Conservation (phyloP, 2,797 vertebrate species). For the Natrix natrix region DNA sequence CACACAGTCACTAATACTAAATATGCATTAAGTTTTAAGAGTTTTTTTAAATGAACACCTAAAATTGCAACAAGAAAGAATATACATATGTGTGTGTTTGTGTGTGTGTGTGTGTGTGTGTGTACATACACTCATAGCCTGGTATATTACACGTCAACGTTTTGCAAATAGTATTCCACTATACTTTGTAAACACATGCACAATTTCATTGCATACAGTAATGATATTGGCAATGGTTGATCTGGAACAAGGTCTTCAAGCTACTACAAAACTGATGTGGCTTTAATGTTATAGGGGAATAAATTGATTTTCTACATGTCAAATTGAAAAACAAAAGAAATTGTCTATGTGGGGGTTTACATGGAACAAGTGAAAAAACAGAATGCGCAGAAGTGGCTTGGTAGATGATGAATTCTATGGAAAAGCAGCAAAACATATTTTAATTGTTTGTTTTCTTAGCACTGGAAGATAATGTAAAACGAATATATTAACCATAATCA, state of each 20-base stretch:
- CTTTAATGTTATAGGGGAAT: neutral
- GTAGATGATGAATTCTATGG: neutral
- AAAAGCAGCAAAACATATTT: neutral
- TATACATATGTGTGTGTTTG: no score
- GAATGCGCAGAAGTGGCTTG: neutral
- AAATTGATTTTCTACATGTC: neutral
- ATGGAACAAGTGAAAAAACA: neutral
- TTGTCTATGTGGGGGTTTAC: neutral
- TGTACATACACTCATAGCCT: no score
- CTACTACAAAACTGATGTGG: neutral
- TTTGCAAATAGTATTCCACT: neutral
- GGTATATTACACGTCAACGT: neutral
- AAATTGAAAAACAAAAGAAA: neutral
- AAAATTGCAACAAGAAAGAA: neutral
- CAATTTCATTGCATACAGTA: neutral
- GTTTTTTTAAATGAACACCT: neutral
- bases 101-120: accelerated
- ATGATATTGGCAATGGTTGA: neutral
- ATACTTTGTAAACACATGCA: neutral
- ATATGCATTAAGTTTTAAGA: neutral
- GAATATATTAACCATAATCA: neutral
- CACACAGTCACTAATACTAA: neutral
- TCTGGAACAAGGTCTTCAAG: neutral
- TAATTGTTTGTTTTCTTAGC: neutral
- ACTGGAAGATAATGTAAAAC: neutral